Evolutionary conservation across 1,140 invertebrate genomes (phyloP).

Genomic region (Megalonaias nervosa): DNA sequence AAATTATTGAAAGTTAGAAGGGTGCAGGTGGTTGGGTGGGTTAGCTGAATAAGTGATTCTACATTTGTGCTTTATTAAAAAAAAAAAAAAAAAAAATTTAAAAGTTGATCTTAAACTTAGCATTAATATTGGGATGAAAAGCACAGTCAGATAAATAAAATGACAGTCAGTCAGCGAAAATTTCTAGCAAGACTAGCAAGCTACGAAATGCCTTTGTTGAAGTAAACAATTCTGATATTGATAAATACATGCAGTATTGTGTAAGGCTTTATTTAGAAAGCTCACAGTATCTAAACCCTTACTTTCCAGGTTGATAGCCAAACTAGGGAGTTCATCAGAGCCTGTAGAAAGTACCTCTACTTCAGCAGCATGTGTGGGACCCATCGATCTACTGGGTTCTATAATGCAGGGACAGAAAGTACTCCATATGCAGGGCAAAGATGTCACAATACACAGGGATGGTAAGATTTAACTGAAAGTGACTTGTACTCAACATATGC

Average conservation of each 20-base stretch:
- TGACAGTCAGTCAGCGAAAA: too few species aligned
- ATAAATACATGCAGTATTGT: neutral
- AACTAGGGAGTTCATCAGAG: neutral
- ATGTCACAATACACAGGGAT: constrained; percentile 77
- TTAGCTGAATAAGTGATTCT: constrained; percentile 1
- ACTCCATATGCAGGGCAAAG: constrained; percentile 79
- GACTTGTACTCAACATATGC: too few species aligned
- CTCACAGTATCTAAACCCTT: neutral
- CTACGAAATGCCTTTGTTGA: too few species aligned
- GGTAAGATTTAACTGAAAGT: constrained; percentile 69
- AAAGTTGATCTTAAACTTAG: too few species aligned
- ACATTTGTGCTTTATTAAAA: neutral
- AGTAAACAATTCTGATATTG: neutral
- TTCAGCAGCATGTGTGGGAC: neutral
- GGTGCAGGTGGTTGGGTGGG: constrained; percentile 1
- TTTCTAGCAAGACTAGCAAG: too few species aligned
- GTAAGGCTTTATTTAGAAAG: neutral
- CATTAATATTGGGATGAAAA: too few species aligned
- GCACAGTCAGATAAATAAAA: too few species aligned
- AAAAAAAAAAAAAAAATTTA: too few species aligned
- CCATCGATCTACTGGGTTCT: constrained; percentile 78
- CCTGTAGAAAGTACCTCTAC: neutral
- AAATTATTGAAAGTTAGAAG: neutral
- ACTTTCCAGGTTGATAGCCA: neutral
- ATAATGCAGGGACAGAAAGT: constrained; percentile 84